Base-by-base conservation (phyloP, 1,140 invertebrate species). In the Drosophila rhopaloa region DNA sequence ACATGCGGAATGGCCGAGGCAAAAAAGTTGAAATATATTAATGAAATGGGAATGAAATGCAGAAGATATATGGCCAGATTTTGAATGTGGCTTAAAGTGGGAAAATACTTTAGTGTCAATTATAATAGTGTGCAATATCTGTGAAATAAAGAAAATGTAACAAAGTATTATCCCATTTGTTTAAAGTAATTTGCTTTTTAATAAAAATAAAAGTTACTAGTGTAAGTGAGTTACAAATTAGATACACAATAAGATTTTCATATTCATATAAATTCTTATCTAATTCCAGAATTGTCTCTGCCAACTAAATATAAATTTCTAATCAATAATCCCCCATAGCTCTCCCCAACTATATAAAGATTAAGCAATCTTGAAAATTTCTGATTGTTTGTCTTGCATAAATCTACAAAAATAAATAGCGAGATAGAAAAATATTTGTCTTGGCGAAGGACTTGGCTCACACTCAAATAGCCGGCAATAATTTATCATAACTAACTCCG, bases 401-500 rank as follows among this genome's bases (percentile, higher is more conserved):
- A 74, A 62, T 74, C 71, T 55, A 54, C 1, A 48, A 62, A 74
- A 62, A 74, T 24, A 51, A 55, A 32, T 32, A 40, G 51, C 58
- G 35, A 51, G 6, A 3, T 43, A 13, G 37, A 47, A 8, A 8
- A 41, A 54, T 76, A 76, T 76, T 76, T 76, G 73, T 58, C 47
- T 66, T 47, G 54, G 60, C 61, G n/a, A 44, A 58, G 65, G 62
- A 67, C 55, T 76, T 76, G 73, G 73, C 73, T 58, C 27, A 29
- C 53, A 54, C 73, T 76, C 73, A 76, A 76, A 76, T 76, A 13
- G 73, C 73, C 48, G 43, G 62, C 72, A 40, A 76, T 58, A 80
- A 84, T 85, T 62, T 61, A 85, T 77, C 73, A 77, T 73, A 75
- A 57, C 61, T 61, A 79, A 67, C 73, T 76, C 73, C 73, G 73